Base-by-base conservation (phyloP, 2,888 invertebrate species). In the Trichogramma dendrolimi region DNA sequence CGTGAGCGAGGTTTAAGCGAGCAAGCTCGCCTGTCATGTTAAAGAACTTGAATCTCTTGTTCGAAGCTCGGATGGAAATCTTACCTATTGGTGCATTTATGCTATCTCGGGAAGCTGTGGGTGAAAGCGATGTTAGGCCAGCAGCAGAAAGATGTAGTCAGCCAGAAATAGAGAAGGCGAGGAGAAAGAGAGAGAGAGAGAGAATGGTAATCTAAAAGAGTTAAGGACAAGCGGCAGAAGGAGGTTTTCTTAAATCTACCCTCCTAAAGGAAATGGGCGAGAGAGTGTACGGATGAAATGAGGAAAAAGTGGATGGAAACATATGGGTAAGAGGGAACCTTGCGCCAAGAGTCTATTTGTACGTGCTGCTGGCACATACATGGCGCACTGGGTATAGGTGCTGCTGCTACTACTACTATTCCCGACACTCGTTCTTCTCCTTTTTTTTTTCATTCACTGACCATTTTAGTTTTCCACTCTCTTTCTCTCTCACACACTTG, bases 181-280 rank as follows among this genome's bases (percentile, higher is more conserved):
- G 46, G 58, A 60, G 10, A 56, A 14, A 49, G 50, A 51, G 41
- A 50, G 60, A 49, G 42, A 39, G 47, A 5, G 53, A 51, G 54
- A 44, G 54, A 61, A 59, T 64, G 59, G 62, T 58, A 65, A 65
- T 65, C 62, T 60, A 60, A 65, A 65, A 60, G 65, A 65, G 65
- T 65, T 65, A 65, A 62, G 65, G 58, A 65, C 65, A 60, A 65
- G 60, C 27, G 27, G 27, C 27, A 27, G 58, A 58, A 58, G 57
- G 52, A 7, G 49, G 8, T 46, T 55, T 65, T 60, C 46, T 46
- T 46, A n/a, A 46, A 27, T 27, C 27, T 27, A 27, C 27, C 27
- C 27, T 27, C 27, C 27, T 61, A 67, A 60, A 64, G 63, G 59
- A 60, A 61, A 66, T 61, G 56, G 52, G 43, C 41, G 61, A 50